Evolutionary conservation across 2,797 vertebrate species (phyloP).

Genomic region (Hemibagrus guttatus): DNA sequence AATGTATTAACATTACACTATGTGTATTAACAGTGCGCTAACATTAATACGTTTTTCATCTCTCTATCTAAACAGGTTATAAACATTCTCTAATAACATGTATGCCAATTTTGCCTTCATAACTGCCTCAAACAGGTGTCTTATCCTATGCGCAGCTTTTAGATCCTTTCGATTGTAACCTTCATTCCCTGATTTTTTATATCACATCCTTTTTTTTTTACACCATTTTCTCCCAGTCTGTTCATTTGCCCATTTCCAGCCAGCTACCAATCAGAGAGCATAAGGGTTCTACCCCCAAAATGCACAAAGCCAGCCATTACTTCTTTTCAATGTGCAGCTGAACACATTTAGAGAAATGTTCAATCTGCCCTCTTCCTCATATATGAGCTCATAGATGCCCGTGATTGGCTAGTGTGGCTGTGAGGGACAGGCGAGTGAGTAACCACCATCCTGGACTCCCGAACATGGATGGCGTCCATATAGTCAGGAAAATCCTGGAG

Average conservation of each 20-base stretch:
- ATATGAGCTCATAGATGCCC: not conserved
- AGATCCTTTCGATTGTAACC: not conserved
- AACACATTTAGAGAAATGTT: not conserved
- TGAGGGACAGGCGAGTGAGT: not conserved
- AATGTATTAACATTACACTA: not conserved
- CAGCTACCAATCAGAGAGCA: not conserved
- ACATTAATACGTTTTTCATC: not conserved
- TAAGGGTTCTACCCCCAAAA: not conserved
- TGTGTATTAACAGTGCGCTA: not conserved
- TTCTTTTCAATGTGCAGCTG: not conserved
- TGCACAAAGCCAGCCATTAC: not conserved
- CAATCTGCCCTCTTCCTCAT: not conserved
- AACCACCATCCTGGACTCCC: not conserved
- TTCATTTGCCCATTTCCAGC: not conserved
- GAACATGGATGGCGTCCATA: not conserved
- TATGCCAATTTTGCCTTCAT: not conserved
- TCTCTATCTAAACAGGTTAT: not conserved
- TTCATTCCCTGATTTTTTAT: not conserved
- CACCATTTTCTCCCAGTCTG: not conserved
- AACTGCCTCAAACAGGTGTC: not conserved
- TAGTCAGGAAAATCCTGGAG: too few species aligned
- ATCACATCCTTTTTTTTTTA: not conserved
- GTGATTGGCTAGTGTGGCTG: not conserved
- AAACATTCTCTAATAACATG: not conserved
- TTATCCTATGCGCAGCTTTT: not conserved